Evolutionary conservation across 2,888 invertebrate genomes (phyloP).

Genomic region (Drosophila peninsularis): DNA sequence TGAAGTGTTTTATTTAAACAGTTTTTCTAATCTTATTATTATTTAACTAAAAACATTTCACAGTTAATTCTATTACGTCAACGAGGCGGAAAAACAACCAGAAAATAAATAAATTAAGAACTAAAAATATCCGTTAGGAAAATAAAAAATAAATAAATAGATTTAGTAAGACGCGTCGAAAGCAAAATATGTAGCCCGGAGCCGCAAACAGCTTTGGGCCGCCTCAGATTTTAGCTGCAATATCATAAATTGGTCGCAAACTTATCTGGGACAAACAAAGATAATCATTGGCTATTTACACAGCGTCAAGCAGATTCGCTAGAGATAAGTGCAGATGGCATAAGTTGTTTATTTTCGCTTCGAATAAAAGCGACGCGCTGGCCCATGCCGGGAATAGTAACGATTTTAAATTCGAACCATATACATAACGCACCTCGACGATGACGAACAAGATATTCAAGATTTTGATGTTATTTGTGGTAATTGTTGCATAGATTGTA

Average conservation of each 20-base stretch:
- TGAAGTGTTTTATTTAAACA: too few species aligned
- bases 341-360: constrained; percentile 32
- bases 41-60: too few species aligned
- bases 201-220: constrained; percentile 25
- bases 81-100: constrained; percentile 9
- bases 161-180: constrained; percentile 31
- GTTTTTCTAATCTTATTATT: too few species aligned
- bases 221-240: constrained; percentile 63
- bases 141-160: constrained; percentile 25
- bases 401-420: constrained; percentile 82
- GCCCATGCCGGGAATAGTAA: constrained; percentile 74
- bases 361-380: constrained; percentile 76
- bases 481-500: constrained; percentile 75
- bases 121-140: constrained; percentile 5
- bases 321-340: constrained; percentile 43
- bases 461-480: constrained; percentile 82
- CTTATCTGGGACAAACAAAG: constrained; percentile 51
- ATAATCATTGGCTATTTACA: constrained; percentile 60
- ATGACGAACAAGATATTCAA: constrained; percentile 82
- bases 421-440: constrained; percentile 73
- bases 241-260: constrained; percentile 75
- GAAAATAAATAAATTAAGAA: background rate
- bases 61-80: constrained; percentile 24
- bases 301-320: constrained; percentile 57
- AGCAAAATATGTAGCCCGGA: constrained; percentile 6